Percentiles rank a stretch among this genome's conserved stretches.
phyloP scores from a whole-genome alignment of 2,797 vertebrate species.

The Rhinella marina region DNA sequence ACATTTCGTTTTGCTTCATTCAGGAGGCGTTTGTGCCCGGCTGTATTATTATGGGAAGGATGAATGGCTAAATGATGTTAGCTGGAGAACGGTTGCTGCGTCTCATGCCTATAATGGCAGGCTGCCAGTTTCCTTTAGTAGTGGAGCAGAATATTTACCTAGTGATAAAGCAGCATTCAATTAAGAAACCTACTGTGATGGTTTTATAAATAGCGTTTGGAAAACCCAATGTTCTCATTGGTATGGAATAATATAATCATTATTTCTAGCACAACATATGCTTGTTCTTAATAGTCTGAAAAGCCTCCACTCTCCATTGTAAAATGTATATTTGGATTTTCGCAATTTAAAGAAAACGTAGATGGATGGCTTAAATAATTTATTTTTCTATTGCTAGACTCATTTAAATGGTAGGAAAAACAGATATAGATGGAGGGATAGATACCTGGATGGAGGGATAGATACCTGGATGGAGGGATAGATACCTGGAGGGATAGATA shows the following conservation, averaged over 20 bases:
- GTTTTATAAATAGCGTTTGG: slow-evolving; percentile 56
- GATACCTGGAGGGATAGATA: too few relatives aligned
- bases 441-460: too few relatives aligned
- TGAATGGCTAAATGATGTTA: slow-evolving; percentile 42
- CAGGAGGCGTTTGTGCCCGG: slow-evolving; percentile 1
- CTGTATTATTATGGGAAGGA: slow-evolving; percentile 46
- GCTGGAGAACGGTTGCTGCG: slow-evolving; percentile 30
- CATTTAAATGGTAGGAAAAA: not conserved
- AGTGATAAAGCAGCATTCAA: slow-evolving; percentile 58
- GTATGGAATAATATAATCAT: slow-evolving; percentile 21
- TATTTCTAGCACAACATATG: slow-evolving; percentile 28
- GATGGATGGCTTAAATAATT: not conserved
- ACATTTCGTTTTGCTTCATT: slow-evolving; percentile 8
- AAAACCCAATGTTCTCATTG: slow-evolving; percentile 50
- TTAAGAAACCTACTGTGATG: slow-evolving; percentile 57
- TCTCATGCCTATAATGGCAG: slow-evolving; percentile 51
- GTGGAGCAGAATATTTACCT: slow-evolving; percentile 60
- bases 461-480: not conserved
- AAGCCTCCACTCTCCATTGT: not conserved
- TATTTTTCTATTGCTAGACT: not conserved
- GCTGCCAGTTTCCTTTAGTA: slow-evolving; percentile 52
- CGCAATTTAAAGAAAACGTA: slow-evolving; percentile 6
- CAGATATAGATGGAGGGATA: not conserved
- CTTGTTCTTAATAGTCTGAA: slow-evolving; percentile 28
- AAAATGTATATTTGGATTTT: slow-evolving; percentile 2